Conservation (phyloP, 2,113 vertebrate genomes). For the Phaetusa simplex region DNA sequence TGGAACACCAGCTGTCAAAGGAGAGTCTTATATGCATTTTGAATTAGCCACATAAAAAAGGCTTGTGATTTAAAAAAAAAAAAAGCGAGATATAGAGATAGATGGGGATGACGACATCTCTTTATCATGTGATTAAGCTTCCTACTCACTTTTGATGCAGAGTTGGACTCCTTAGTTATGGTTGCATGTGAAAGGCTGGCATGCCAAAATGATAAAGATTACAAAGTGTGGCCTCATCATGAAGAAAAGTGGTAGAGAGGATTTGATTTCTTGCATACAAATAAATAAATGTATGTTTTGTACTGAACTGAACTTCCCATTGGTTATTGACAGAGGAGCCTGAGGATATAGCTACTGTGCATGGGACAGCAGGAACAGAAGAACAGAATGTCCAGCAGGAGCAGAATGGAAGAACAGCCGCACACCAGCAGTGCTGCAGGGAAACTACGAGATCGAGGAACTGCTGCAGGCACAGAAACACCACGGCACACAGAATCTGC, state of each 20-base stretch:
- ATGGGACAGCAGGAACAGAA: background rate
- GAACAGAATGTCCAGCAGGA: background rate
- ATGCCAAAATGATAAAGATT: background rate
- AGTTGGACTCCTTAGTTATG: background rate
- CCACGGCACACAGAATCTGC: fast-evolving
- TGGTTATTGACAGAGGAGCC: background rate
- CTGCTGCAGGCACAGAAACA: background rate
- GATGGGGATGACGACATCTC: background rate
- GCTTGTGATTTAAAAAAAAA: background rate
- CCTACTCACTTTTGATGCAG: background rate
- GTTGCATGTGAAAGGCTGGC: background rate
- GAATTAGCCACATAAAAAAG: background rate
- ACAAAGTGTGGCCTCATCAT: background rate
- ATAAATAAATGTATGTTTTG: background rate
- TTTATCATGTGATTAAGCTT: background rate
- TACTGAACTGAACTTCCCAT: background rate
- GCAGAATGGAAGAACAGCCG: background rate
- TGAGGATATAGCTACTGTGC: background rate
- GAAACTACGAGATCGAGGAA: background rate
- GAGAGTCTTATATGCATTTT: background rate
- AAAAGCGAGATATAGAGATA: background rate
- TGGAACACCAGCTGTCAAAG: background rate
- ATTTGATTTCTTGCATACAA: background rate
- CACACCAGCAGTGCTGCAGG: background rate
- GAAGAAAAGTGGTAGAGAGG: background rate